Evolutionary conservation across 2,888 invertebrate genomes (phyloP), one percentile per base, ranked within the genome.

Genomic region (Xanthia icteritia): DNA sequence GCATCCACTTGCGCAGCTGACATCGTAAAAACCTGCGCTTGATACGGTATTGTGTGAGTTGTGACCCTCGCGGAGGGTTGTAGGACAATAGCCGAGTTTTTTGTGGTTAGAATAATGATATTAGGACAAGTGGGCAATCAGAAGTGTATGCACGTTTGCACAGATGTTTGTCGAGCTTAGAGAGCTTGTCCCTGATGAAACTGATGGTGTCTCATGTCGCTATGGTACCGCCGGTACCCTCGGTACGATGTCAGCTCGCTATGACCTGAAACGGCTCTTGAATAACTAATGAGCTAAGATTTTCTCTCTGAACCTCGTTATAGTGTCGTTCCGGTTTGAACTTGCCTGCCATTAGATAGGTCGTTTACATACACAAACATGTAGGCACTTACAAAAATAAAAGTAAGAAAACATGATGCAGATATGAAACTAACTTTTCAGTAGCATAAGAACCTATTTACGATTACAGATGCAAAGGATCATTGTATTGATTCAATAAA

Each of bases 1-100:
- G 56, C 31, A 86, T 88, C 90, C 95, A 95, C 96, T 96, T 95
- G 95, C 89, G 94, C 96, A 96, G 96, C 96, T 96, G 96, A 94
- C 95, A 86, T 79, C 85, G 91, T 91, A 94, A 94, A 95, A 94
- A 92, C 90, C 89, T 86, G 91, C 87, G 86, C 86, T 86, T 86
- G 74, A 76, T 78, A 85, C 76, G 71, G 76, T 82, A 87, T 89
- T 89, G 88, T 88, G 74, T 17, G 20, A 63, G 42, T 23, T 20
- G 81, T 66, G 82, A 75, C 73, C 77, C 87, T 79, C 70, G 58
- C 45, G 64, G 71, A 72, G 79, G 88, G 82, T 82, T 77, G 79
- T 27, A 77, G 42, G 65, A 89, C 84, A 86, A 82, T 85, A 63
- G 77, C 71, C 42, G 70, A 75, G 60, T 80, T 81, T 81, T 83